Evolutionary conservation across 2,797 vertebrate species (phyloP).

Genomic region (Pelochelys cantorii): DNA sequence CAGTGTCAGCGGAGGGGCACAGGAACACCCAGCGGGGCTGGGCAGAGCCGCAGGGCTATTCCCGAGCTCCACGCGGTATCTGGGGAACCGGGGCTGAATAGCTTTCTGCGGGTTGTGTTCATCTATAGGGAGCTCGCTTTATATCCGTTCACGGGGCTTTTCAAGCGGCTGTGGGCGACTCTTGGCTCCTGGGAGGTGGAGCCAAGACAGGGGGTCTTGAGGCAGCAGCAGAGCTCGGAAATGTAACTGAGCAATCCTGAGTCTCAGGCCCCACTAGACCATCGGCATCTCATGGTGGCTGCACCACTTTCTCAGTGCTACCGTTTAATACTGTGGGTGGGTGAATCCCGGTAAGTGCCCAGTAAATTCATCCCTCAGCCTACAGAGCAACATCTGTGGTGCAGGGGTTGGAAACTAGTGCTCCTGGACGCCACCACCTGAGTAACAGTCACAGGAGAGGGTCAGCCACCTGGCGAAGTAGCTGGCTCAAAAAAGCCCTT

Average conservation of each 20-base stretch:
- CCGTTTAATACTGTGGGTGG: background rate
- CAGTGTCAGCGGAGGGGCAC: background rate
- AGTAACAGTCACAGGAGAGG: background rate
- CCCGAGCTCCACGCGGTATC: background rate
- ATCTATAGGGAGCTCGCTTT: background rate
- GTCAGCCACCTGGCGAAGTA: background rate
- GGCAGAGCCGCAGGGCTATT: background rate
- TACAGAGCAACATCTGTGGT: background rate
- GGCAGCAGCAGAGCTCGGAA: background rate
- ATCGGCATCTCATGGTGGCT: background rate
- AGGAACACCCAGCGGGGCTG: no score
- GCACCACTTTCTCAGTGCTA: no score
- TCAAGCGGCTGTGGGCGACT: background rate
- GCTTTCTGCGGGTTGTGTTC: background rate
- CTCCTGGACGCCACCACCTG: background rate
- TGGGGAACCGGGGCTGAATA: background rate
- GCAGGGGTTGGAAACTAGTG: background rate
- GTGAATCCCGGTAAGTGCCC: background rate
- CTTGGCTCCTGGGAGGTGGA: background rate
- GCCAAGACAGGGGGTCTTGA: background rate
- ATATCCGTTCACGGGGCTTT: background rate
- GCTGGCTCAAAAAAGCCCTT: background rate
- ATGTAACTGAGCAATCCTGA: background rate
- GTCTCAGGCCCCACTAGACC: background rate
- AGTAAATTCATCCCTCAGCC: background rate